Conservation (phyloP, 2,113 vertebrate genomes). For the Grus americana region DNA sequence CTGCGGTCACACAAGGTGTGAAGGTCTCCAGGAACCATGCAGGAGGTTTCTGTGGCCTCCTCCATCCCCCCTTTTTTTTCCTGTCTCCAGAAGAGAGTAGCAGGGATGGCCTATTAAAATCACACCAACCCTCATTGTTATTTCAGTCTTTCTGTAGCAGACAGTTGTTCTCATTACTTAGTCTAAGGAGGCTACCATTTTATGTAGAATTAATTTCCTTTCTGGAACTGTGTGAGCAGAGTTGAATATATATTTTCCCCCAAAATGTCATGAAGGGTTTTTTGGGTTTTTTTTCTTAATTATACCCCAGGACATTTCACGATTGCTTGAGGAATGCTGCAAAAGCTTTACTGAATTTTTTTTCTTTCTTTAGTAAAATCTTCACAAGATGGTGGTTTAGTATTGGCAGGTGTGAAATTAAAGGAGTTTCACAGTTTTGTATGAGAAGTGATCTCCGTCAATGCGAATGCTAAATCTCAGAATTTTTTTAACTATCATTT, state of each 20-base stretch:
- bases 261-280: constrained; percentile 8
- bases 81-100: background rate
- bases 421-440: constrained; percentile 19
- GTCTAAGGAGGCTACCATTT: constrained; percentile 42
- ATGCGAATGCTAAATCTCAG: background rate
- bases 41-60: background rate
- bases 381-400: constrained; percentile 18
- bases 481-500: background rate
- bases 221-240: constrained; percentile 22
- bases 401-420: constrained; percentile 47
- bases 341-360: constrained; percentile 8
- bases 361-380: background rate
- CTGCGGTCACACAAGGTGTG: background rate
- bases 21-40: background rate
- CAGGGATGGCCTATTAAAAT: background rate
- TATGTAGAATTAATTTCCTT: constrained; percentile 56
- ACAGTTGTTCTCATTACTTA: constrained; percentile 38
- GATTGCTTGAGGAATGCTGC: background rate
- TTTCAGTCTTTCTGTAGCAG: constrained; percentile 19
- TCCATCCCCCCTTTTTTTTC: background rate
- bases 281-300: background rate
- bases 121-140: background rate
- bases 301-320: constrained; percentile 19
- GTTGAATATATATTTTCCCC: constrained; percentile 39
- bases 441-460: background rate